Base-by-base conservation (phyloP, 2,797 vertebrate species). In the Gadopsis marmoratus region DNA sequence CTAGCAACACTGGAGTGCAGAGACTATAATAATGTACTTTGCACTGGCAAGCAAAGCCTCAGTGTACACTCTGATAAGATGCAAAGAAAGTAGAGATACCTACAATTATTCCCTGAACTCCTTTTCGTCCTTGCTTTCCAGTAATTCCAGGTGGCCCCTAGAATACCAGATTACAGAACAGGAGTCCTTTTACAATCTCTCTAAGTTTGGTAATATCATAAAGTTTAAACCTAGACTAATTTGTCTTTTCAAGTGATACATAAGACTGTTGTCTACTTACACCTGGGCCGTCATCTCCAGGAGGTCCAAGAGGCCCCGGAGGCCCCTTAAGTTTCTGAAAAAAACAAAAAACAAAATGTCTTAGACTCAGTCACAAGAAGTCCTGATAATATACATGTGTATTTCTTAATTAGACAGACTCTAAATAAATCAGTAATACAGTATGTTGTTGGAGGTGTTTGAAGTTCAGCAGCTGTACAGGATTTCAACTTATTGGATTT, bases 51-150 rank as follows among this genome's bases (percentile, higher is more conserved):
- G 8, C 13, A 63, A 56, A 0, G 29, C 35, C 8, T 77, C 31
- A 53, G 31, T 64, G 43, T 26, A 48, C 63, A 64, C 11, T 33
- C 14, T 35, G 16, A 71, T 54, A 12, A 76, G 41, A 76, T 77
- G 48, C 3, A 81, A 77, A 64, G 55, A 11, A 85, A 70, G 16
- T 48, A 59, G 26, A 71, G 73, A 79, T 84, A 91, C 94, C 45
- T 92, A 96, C 95, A 17, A 76, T 91, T 76, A 83, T 81, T 66
- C 95, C 95, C 55, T 47, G 43, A 73, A 81, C 81, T 89, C 95
- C 95, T 87, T 92, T 95, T 69, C n/a, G 82, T 53, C 95, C 95
- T 77, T 93, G 93, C 60, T 92, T 94, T 59, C 95, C 95, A 78
- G 86, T 66, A 72, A 93, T 86, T 83, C 95, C 95, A 66, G 93